Percentiles rank a stretch among this genome's conserved stretches.
These are phyloP conservation scores for Poeciliopsis gracilis DNA, from an alignment of 2,797 vertebrate species.

Conservation along the genomic window DNA sequence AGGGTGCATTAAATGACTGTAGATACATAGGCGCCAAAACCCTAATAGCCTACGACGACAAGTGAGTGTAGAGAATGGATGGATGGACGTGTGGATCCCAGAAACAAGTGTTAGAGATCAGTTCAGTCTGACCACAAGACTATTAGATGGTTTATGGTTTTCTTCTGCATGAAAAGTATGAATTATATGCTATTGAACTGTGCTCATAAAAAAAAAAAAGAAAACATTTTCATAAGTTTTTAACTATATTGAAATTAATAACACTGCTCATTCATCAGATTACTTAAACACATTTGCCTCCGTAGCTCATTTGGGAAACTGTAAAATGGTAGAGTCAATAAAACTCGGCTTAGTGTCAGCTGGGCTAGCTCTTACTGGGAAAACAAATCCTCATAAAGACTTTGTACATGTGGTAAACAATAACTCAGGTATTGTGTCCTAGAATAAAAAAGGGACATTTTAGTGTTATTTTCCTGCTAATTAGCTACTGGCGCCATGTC, in stretches of 20 bases:
- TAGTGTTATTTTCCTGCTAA: slow-evolving; percentile 54
- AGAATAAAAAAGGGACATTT: slow-evolving; percentile 38
- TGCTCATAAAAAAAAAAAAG: neutral
- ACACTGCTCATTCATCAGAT: neutral
- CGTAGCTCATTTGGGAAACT: neutral
- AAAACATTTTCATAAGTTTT: neutral
- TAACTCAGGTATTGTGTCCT: slow-evolving; percentile 49
- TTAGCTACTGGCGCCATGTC: slow-evolving; percentile 55
- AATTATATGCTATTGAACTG: neutral
- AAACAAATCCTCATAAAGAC: slow-evolving; percentile 43
- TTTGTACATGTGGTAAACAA: slow-evolving; percentile 31
- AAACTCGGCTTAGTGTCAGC: neutral
- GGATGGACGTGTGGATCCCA: neutral
- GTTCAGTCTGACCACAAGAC: neutral
- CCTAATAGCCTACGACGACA: neutral
- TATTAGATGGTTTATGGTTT: neutral
- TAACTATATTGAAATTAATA: neutral
- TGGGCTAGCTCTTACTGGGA: slow-evolving; percentile 13
- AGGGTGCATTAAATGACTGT: neutral
- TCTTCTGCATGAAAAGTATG: neutral
- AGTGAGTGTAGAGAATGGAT: neutral
- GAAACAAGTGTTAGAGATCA: neutral
- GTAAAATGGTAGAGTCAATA: neutral
- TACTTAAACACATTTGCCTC: neutral
- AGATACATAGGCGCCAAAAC: neutral